phyloP scores from a whole-genome alignment of 2,888 invertebrate genomes.

The Halocaridina rubra region DNA sequence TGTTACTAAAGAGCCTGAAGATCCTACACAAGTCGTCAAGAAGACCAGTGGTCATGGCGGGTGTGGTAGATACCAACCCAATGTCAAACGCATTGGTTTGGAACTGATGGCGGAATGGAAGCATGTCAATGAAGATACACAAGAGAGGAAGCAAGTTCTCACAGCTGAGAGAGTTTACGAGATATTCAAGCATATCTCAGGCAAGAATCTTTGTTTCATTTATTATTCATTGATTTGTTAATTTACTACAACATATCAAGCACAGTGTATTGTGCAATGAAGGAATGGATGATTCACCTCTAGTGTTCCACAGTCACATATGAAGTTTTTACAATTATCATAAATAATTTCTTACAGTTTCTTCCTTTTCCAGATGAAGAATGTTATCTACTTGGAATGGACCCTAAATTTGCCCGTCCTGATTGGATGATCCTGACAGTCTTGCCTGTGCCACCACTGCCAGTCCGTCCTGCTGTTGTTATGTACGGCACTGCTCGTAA shows the following conservation, averaged over 20 bases:
- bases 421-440: constrained; percentile 99
- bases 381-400: constrained; percentile 92
- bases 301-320: too few relatives aligned
- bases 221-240: too few relatives aligned
- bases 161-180: constrained; percentile 98
- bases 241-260: too few relatives aligned
- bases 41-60: constrained; percentile 87
- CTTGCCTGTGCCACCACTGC: constrained; percentile 94
- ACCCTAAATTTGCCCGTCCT: constrained; percentile 95
- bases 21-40: constrained; percentile 66
- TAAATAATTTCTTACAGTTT: too few relatives aligned
- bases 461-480: constrained; percentile 96
- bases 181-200: constrained; percentile 87
- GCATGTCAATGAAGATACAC: constrained; percentile 96
- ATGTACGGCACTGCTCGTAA: constrained; percentile 99
- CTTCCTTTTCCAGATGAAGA: constrained; percentile 84
- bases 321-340: too few relatives aligned
- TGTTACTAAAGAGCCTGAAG: constrained; percentile 74
- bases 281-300: too few relatives aligned
- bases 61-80: constrained; percentile 98
- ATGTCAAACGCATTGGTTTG: constrained; percentile 86
- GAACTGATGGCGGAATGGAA: constrained; percentile 99
- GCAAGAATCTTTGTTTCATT: constrained; percentile 19
- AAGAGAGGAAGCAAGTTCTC: constrained; percentile 93
- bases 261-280: too few relatives aligned